These are phyloP conservation scores for Accipiter cooperii DNA, from an alignment of 2,113 vertebrate genomes.

Conservation along the genomic window DNA sequence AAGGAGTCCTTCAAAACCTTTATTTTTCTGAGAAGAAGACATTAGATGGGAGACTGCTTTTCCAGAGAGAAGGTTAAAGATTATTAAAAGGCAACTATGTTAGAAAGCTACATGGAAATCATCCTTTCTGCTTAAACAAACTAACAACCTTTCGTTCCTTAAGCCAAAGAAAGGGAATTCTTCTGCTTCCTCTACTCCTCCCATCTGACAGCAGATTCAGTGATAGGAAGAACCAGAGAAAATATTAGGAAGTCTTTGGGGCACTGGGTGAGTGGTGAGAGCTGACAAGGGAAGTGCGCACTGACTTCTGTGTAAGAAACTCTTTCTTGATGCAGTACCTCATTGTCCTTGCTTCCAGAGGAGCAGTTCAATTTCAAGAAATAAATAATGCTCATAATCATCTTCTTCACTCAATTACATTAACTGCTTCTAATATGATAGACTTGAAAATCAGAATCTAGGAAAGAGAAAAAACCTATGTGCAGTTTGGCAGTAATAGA, in stretches of 20 bases:
- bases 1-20: neutral
- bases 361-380: neutral
- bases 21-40: neutral
- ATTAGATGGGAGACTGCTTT: neutral
- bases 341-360: neutral
- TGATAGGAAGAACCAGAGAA: neutral
- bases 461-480: neutral
- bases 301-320: neutral
- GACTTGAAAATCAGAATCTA: neutral
- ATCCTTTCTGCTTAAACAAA: neutral
- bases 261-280: rapidly evolving
- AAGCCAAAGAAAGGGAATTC: neutral
- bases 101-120: neutral
- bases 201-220: neutral
- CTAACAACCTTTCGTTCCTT: neutral
- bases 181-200: neutral
- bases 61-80: neutral
- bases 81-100: neutral
- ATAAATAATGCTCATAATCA: neutral
- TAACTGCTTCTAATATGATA: neutral
- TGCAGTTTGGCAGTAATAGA: neutral
- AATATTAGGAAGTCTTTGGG: neutral
- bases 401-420: neutral
- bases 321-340: neutral
- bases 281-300: neutral